Percentiles rank a stretch among this genome's conserved stretches.
Evolutionary conservation across 2,113 vertebrate species (phyloP).

Genomic region (Paramormyrops kingsleyae): DNA sequence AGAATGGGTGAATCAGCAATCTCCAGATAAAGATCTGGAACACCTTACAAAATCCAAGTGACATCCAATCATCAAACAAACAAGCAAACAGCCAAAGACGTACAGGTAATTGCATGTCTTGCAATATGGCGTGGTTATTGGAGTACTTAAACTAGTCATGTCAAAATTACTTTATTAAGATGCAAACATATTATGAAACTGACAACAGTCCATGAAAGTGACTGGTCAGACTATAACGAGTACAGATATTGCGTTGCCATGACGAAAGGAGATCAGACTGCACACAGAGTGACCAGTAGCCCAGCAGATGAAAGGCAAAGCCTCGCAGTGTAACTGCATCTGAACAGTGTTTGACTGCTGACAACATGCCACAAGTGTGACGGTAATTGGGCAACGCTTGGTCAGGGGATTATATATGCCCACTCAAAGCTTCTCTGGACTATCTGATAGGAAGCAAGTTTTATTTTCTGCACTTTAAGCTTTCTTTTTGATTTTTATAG

Average conservation of each 20-base stretch:
- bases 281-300: not conserved
- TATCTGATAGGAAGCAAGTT: slow-evolving; percentile 34
- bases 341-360: not conserved
- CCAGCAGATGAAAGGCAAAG: not conserved
- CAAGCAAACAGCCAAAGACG: not conserved
- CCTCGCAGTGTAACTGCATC: not conserved
- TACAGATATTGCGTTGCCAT: not conserved
- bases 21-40: not conserved
- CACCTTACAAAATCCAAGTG: not conserved
- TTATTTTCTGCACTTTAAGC: slow-evolving; percentile 35
- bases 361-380: not conserved
- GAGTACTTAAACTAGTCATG: not conserved
- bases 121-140: not conserved
- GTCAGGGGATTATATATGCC: not conserved
- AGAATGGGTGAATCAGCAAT: not conserved
- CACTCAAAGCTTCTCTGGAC: not conserved
- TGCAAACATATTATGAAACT: not conserved
- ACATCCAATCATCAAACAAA: not conserved
- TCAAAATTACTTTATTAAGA: not conserved
- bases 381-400: not conserved
- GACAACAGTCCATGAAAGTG: not conserved
- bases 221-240: not conserved
- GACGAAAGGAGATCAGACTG: not conserved
- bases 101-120: not conserved
- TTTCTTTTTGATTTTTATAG: slow-evolving; percentile 26